A percentile compares a stretch with the other conserved stretches of the same genome.
Conservation (phyloP, 1,140 invertebrate genomes). For the Lerema accius region DNA sequence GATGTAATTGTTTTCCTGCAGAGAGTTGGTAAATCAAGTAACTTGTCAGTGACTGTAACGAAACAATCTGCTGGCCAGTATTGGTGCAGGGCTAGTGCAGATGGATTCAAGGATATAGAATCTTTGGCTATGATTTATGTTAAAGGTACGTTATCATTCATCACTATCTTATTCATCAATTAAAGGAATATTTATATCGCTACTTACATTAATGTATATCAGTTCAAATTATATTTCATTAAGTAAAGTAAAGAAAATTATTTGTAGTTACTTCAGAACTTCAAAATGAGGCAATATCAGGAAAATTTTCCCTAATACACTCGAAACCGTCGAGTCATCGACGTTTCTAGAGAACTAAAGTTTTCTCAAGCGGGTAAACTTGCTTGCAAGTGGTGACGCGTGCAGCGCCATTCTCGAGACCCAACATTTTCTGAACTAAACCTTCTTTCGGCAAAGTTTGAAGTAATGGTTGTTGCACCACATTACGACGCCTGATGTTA, state of each 20-base stretch:
- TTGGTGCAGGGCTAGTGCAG: slow-evolving; percentile 92
- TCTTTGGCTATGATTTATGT: slow-evolving; percentile 92
- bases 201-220: no score
- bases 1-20: no score
- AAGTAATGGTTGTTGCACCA: no score
- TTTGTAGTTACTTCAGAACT: neutral
- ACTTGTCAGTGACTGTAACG: slow-evolving; percentile 89
- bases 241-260: no score
- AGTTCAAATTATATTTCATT: no score
- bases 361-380: neutral
- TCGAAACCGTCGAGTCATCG: slow-evolving; percentile 1
- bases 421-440: no score
- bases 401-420: no score
- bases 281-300: neutral
- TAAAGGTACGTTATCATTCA: slow-evolving; percentile 85
- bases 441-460: no score
- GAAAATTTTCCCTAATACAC: neutral
- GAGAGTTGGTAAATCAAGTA: slow-evolving; percentile 88
- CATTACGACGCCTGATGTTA: no score
- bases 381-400: no score
- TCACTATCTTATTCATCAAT: no score
- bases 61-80: slow-evolving; percentile 92
- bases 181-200: no score
- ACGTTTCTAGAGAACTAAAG: neutral
- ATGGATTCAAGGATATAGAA: slow-evolving; percentile 92